Percentiles rank a stretch among this genome's conserved stretches.
Evolutionary conservation across 2,797 vertebrate species (phyloP).

Genomic region (Parotocinclus haroldoi): DNA sequence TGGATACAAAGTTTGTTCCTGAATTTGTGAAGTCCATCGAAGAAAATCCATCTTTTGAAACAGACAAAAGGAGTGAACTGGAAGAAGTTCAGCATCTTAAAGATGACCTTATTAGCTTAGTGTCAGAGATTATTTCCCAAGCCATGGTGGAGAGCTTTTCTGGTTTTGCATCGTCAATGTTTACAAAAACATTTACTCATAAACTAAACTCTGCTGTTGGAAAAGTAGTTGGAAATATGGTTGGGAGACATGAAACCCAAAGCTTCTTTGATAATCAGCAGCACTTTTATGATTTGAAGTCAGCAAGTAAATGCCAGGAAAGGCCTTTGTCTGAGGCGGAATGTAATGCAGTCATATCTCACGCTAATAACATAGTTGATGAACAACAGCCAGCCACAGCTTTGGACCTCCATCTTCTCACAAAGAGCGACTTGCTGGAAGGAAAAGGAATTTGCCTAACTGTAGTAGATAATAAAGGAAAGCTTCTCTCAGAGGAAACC

Average conservation of each 20-base stretch:
- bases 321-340: constrained; percentile 5
- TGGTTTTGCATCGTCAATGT: neutral
- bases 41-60: neutral
- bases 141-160: constrained; percentile 7
- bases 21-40: constrained; percentile 2
- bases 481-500: constrained; percentile 25
- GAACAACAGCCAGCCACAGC: constrained; percentile 9
- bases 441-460: constrained; percentile 40
- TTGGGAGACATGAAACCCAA: constrained; percentile 25
- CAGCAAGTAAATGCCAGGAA: neutral
- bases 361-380: neutral
- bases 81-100: constrained; percentile 23
- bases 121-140: constrained; percentile 10
- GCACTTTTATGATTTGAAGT: constrained; percentile 13
- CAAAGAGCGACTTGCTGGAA: constrained; percentile 29
- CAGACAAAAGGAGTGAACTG: constrained; percentile 9
- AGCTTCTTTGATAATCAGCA: constrained; percentile 23
- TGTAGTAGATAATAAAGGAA: constrained; percentile 27
- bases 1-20: constrained; percentile 26
- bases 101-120: neutral
- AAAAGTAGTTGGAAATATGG: constrained; percentile 15
- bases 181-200: neutral
- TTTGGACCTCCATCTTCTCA: constrained; percentile 34
- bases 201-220: constrained; percentile 1
- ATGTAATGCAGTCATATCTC: neutral